Evolutionary conservation across 2,113 vertebrate genomes (phyloP).

Genomic region (Cranoglanis bouderius): DNA sequence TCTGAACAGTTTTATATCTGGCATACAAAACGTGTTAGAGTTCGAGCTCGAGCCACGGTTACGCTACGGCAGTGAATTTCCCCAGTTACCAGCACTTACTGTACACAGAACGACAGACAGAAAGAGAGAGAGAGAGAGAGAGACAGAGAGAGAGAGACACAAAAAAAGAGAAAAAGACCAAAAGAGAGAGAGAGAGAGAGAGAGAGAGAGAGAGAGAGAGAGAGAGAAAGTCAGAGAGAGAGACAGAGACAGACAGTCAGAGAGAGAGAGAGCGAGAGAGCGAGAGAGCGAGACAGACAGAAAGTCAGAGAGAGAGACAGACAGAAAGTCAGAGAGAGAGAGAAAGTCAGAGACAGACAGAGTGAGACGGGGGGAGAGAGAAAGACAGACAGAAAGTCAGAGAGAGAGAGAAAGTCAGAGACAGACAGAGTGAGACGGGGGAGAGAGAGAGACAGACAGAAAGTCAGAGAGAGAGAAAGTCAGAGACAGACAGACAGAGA

Average conservation of each 20-base stretch:
- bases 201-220: not conserved
- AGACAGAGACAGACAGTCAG: not conserved
- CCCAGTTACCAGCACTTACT: too few relatives aligned
- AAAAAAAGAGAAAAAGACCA: too few relatives aligned
- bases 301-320: too few relatives aligned
- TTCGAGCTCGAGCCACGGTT: not conserved
- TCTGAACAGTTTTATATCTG: too few relatives aligned
- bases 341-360: not conserved
- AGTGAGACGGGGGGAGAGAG: fast-evolving
- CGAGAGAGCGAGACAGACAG: too few relatives aligned
- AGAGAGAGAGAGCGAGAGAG: not conserved
- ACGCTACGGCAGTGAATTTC: too few relatives aligned
- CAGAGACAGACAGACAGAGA: not conserved
- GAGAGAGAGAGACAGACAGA: not conserved
- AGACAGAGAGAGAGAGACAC: not conserved
- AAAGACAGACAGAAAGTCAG: not conserved
- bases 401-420: not conserved
- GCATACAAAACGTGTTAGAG: not conserved
- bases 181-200: too few relatives aligned
- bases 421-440: not conserved
- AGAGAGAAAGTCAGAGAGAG: not conserved
- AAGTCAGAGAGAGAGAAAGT: not conserved
- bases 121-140: not conserved
- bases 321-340: too few relatives aligned
- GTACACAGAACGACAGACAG: too few relatives aligned